Evolutionary conservation across 2,888 invertebrate species (phyloP).

Genomic region (Boloria selene): DNA sequence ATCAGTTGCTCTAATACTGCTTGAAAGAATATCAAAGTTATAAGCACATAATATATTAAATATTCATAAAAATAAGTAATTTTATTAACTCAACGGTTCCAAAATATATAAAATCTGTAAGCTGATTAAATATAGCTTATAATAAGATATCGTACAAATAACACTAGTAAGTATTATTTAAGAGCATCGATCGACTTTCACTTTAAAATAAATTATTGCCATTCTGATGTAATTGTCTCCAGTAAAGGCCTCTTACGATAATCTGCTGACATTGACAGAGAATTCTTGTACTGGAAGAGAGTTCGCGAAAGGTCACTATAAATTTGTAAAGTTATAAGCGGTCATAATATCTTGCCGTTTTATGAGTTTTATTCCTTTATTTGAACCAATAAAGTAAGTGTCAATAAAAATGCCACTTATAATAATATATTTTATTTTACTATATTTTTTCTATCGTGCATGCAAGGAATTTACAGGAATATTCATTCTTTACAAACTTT

Average conservation of each 20-base stretch:
- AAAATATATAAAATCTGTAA: too few species aligned
- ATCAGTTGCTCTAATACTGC: too few species aligned
- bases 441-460: not conserved
- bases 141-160: too few species aligned
- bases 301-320: slow-evolving; percentile 27
- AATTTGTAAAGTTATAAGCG: slow-evolving; percentile 25
- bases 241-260: slow-evolving; percentile 5
- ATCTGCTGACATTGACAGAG: slow-evolving; percentile 19
- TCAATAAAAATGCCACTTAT: slow-evolving; percentile 27
- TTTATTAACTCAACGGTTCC: too few species aligned
- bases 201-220: not conserved
- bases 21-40: too few species aligned
- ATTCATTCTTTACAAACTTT: too few species aligned
- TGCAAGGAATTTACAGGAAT: too few species aligned
- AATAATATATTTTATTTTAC: slow-evolving; percentile 14
- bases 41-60: too few species aligned
- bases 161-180: too few species aligned
- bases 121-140: too few species aligned
- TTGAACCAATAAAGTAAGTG: slow-evolving; percentile 28
- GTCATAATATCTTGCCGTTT: slow-evolving; percentile 29
- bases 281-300: slow-evolving; percentile 9
- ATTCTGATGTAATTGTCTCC: slow-evolving; percentile 7
- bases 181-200: not conserved
- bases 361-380: slow-evolving; percentile 30
- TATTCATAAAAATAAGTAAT: too few species aligned